phyloP scores from a whole-genome alignment of 2,888 invertebrate species.

The Ceraclea dissimilis region DNA sequence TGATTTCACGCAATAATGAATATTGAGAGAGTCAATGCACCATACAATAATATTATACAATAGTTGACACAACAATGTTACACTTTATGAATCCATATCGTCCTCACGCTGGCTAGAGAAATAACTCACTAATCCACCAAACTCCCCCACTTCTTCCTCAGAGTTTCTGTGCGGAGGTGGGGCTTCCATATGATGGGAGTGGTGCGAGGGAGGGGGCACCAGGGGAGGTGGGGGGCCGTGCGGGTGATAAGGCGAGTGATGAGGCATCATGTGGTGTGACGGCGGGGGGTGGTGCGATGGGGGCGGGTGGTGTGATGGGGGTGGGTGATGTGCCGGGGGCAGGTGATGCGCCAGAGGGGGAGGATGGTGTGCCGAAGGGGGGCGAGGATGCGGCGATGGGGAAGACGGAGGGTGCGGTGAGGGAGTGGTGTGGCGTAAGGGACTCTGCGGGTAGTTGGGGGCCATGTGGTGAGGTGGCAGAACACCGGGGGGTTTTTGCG shows the following conservation, averaged over 20 bases:
- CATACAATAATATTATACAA: no score
- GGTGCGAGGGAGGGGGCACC: constrained; percentile 24
- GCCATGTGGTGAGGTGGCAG: constrained; percentile 25
- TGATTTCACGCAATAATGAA: no score
- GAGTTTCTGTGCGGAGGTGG: constrained; percentile 23
- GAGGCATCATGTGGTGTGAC: constrained; percentile 28
- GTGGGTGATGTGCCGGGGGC: constrained; percentile 13
- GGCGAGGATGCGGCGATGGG: constrained; percentile 8
- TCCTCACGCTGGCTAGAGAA: constrained; percentile 86
- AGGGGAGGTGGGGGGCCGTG: constrained; percentile 24
- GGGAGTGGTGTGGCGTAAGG: constrained; percentile 34
- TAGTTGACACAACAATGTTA: no score
- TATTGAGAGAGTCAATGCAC: no score
- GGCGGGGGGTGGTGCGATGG: constrained; percentile 18
- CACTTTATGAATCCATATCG: constrained; percentile 68
- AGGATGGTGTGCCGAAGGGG: constrained; percentile 5
- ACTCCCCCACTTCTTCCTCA: constrained; percentile 63
- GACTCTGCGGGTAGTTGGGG: constrained; percentile 28
- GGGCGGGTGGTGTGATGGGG: constrained; percentile 24
- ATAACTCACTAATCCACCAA: constrained; percentile 86
- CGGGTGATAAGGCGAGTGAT: constrained; percentile 31
- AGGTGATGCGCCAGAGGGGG: constrained; percentile 22
- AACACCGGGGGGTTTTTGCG: constrained; percentile 25
- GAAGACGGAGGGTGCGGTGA: constrained; percentile 25
- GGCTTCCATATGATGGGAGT: constrained; percentile 17